Evolutionary conservation across 2,888 invertebrate species (phyloP), one percentile per base, ranked within the genome.

Genomic region (Dryocosmus kuriphilus): DNA sequence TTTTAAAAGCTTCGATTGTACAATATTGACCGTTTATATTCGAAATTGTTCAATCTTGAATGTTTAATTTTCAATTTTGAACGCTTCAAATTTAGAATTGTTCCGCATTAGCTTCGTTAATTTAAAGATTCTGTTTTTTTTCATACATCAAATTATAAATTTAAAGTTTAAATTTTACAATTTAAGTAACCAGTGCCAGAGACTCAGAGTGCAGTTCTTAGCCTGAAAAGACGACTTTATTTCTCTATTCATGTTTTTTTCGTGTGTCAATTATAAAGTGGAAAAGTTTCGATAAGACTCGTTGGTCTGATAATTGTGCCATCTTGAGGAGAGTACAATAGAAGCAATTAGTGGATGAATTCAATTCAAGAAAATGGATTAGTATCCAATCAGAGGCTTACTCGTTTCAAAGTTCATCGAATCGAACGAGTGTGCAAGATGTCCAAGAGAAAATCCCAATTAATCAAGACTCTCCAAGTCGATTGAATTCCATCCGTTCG

Each of bases 361-460:
- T 71, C 51, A 71, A 71, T 71, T 71, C 32, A 27, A 51, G 51
- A 32, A 71, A 71, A 51, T 51, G 55, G 71, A 71, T 71, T 71
- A 71, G 51, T 71, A 71, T 71, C 46, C 71, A 51, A 71, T 71
- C 51, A 55, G 71, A n/a, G 24, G 51, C 71, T 71, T 51, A 71
- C 51, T 71, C 71, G 46, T 71, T 71, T 71, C 51, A 55, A 51
- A 71, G 51, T 71, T 71, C 51, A 32, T 71, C 22, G 71, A 71
- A 71, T 46, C 71, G 51, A 51, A 51, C 11, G 30, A 51, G n/a
- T 67, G 67, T 71, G 46, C 71, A 71, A 71, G 71, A 71, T 51
- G 71, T 71, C 71, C 51, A 32, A 32, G 71, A 30, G 51, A 71
- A 51, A 71, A 71, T 55, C 32, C 51, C 32, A 71, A 71, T 71